Evolutionary conservation across 2,888 invertebrate species (phyloP), one percentile per base, ranked within the genome.

Genomic region (Agrotis exclamationis): DNA sequence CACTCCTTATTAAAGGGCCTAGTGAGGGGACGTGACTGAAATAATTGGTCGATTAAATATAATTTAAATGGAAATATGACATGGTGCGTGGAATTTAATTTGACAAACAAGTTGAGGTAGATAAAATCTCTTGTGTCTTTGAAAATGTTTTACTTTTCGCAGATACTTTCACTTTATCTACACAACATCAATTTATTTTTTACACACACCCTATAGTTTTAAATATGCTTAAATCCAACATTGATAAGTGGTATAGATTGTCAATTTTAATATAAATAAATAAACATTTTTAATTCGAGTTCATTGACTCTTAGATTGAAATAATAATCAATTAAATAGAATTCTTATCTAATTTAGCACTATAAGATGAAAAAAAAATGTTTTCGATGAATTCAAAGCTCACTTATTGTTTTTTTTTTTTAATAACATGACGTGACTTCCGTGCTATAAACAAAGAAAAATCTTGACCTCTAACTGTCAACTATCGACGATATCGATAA

Each of bases 1-100:
- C 83, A 86, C 89, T 88, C 84, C 82, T 88, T 87, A 67, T 64
- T 85, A 68, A 76, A 82, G 77, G 62, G 65, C 57, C 68, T 81
- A 85, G 84, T 54, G 85, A 78, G 20, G 85, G 53, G 65, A 63
- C 66, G 74, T 73, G 77, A 74, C 63, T 48, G 24, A 63, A 79
- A 69, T 79, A 48, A 14, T 79, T 56, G n/a, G 7, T 74, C 48
- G 60, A 64, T 33, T 60, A 54, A 63, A 47, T 63, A 51, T 56
- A 9, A 47, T 64, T 50, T 64, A 24, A 51, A 33, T 56, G n/a
- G 51, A 59, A 70, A 70, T 63, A 33, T 53, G 14, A 74, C 18
- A 24, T 79, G 64, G 64, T 69, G 57, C 51, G 57, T 18, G 28
- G 77, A 74, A 78, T 79, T 45, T 28, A 20, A 50, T 44, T 71